These are phyloP conservation scores for Emydura subglobosa DNA, from an alignment of 2,113 vertebrate genomes.

Conservation along the genomic window DNA sequence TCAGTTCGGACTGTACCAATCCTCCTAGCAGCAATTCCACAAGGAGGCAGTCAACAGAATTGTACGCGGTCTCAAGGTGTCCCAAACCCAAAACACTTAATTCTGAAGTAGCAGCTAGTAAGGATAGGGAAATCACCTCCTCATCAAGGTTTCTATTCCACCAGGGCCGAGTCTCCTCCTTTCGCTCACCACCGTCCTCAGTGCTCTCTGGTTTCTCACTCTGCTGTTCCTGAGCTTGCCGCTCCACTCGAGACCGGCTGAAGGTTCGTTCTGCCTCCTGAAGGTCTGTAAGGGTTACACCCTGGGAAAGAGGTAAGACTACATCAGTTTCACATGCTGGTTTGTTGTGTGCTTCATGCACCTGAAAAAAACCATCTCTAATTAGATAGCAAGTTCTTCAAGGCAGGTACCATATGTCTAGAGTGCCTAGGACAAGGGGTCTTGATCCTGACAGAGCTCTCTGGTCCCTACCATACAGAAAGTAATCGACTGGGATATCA, in stretches of 20 bases:
- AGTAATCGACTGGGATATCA: neutral
- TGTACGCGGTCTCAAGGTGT: neutral
- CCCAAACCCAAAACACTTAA: accelerated
- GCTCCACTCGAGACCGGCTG: slow-evolving; percentile 80
- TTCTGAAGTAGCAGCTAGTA: neutral
- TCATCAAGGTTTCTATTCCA: slow-evolving; percentile 74
- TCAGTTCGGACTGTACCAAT: neutral
- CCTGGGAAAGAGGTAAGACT: slow-evolving; percentile 71
- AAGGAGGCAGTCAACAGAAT: accelerated
- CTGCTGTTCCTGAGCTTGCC: slow-evolving; percentile 77
- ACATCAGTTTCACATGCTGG: neutral
- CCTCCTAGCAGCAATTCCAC: neutral
- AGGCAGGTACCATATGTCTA: neutral
- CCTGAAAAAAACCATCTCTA: accelerated
- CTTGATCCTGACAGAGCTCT: neutral
- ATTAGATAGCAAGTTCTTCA: neutral
- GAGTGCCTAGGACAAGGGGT: neutral
- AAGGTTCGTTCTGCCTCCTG: slow-evolving; percentile 89
- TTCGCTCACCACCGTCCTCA: slow-evolving; percentile 38
- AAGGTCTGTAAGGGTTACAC: slow-evolving; percentile 91
- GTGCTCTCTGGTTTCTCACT: slow-evolving; percentile 20
- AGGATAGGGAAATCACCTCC: slow-evolving; percentile 75
- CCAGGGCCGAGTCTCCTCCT: slow-evolving; percentile 27
- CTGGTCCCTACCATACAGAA: neutral
- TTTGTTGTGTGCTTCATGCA: neutral